Evolutionary conservation across 2,113 vertebrate genomes (phyloP), one percentile per base, ranked within the genome.

Genomic region (Erythrocercus mccallii): DNA sequence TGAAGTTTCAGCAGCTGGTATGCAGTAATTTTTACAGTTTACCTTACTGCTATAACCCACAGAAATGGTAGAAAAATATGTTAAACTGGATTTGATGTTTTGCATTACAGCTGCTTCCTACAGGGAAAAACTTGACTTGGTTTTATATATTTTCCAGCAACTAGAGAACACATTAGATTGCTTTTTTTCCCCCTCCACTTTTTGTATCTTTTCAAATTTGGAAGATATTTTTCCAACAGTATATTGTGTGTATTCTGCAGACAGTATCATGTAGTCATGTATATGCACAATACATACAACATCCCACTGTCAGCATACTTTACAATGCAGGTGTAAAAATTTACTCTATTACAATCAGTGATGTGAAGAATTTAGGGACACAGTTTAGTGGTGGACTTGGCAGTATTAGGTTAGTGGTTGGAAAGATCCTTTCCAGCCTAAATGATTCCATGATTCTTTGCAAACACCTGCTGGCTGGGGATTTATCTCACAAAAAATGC

Each of bases 161-260:
- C 51, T 51, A 28, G 6, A 88, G 60, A 86, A 88, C 11, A 73
- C 4, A 25, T 62, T 33, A 38, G 35, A 78, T 14, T 53, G 27
- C 3, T 4, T 20, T 22, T 11, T 3, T 0, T n/a, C n/a, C 0
- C 3, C 23, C 8, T 2, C 7, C 45, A 47, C 15, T 76, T 42
- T 76, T 27, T 30, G 5, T 3, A 2, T 37, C 22, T 69, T 56
- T 83, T n/a, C 64, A 81, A 92, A 86, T 20, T 60, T 81, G 23
- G 7, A 90, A 82, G 24, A 25, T 33, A 80, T 10, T 33, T 76
- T 80, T 70, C 20, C 48, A 61, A 50, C 13, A 51, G 15, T 15
- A 7, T 15, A 65, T 12, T 35, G 10, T 30, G 11, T 25, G 12
- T 25, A 82, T 69, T 58, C 56, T 82, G 45, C 42, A 85, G 42